Base-by-base conservation (phyloP, 2,797 vertebrate species). In the Parambassis ranga region DNA sequence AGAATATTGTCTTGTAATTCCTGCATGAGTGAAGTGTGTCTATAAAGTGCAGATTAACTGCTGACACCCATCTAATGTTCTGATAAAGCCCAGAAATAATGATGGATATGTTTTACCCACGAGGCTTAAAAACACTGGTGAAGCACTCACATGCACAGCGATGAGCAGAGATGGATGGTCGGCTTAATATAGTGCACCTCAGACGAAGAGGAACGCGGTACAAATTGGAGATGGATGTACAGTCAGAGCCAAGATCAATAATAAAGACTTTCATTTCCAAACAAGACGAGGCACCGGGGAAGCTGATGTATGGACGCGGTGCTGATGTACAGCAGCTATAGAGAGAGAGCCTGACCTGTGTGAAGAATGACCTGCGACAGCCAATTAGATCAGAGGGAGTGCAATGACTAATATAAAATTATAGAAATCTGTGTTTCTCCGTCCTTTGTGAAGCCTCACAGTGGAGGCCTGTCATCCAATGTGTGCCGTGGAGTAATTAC, bases 251-350 rank as follows among this genome's bases (percentile, higher is more conserved):
- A 85, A 81, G 85, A 90, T 90, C 87, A 85, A 90, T 89, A 88
- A 86, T 80, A 63, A 85, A 84, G 86, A 82, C 71, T 89, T 88
- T 82, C 61, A 87, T 87, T 85, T 81, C 74, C 79, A 89, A 90
- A 89, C 72, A 59, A 80, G 82, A 83, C 71, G 81, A 85, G 79
- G 77, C 56, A 44, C 70, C 53, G 3, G 31, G 8, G 20, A 22
- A 55, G 46, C 62, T 88, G 84, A 90, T 80, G 61, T 67, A 82
- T 80, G 53, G 71, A 82, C 10, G 4, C 10, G 7, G n/a, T 15
- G 68, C 61, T 78, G 77, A 85, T 78, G 60, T 66, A 71, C 52
- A 8, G 71, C 83, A 79, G 24, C n/a, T n/a, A 22, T n/a, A 76
- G 73, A 70, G 55, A 30, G 58, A 65, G 71, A 81, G 78, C 56